phyloP scores from a whole-genome alignment of 2,113 vertebrate species.

The Mirounga angustirostris region DNA sequence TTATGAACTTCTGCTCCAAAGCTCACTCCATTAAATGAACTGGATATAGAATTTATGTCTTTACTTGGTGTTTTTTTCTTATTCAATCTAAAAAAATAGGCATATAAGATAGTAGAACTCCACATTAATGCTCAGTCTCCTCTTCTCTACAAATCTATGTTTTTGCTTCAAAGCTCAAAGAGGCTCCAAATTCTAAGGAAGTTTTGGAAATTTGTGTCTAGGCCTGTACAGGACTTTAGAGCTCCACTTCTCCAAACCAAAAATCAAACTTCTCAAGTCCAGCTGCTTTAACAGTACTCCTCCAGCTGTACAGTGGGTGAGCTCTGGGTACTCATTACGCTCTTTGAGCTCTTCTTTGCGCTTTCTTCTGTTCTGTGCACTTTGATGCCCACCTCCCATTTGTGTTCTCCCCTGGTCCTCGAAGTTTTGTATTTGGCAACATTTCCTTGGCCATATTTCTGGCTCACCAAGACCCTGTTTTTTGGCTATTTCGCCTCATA shows the following conservation, averaged over 20 bases:
- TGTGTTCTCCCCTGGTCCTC: not conserved
- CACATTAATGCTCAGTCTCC: not conserved
- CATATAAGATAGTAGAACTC: not conserved
- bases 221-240: not conserved
- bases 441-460: not conserved
- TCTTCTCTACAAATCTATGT: not conserved
- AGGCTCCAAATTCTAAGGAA: not conserved
- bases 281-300: not conserved
- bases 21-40: not conserved
- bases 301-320: no score
- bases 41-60: not conserved
- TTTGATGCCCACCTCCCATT: not conserved
- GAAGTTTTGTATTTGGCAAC: not conserved
- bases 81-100: not conserved
- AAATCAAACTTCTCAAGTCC: not conserved
- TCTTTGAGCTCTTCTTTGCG: not conserved
- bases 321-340: no score
- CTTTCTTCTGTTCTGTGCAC: not conserved
- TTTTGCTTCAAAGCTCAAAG: not conserved
- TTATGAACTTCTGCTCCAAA: not conserved
- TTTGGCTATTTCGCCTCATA: not conserved
- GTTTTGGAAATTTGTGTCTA: not conserved
- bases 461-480: not conserved
- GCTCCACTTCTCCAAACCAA: not conserved
- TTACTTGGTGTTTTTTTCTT: not conserved